phyloP scores from a whole-genome alignment of 2,113 vertebrate genomes.

The Hemicordylus capensis region DNA sequence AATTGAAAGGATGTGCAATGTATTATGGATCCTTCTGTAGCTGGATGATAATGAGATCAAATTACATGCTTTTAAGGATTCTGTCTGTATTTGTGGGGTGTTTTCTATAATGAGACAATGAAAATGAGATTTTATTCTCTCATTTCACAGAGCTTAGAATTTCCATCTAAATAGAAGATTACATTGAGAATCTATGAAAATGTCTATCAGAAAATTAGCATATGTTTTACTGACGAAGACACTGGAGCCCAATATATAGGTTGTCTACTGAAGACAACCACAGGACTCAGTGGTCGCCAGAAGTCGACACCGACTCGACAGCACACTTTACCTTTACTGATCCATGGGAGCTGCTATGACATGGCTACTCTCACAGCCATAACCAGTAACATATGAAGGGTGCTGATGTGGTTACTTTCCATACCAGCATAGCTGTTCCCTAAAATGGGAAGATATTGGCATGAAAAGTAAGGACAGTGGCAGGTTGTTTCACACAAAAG shows the following conservation, averaged over 20 bases:
- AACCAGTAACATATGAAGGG: neutral
- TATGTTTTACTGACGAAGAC: neutral
- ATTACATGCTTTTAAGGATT: neutral
- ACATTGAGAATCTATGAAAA: neutral
- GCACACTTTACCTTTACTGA: no score
- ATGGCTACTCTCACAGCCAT: neutral
- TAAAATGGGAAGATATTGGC: neutral
- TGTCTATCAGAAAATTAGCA: neutral
- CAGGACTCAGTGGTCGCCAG: no score
- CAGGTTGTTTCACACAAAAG: neutral
- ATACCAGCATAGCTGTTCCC: neutral
- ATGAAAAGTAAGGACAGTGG: neutral
- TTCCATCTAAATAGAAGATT: neutral
- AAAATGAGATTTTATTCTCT: neutral
- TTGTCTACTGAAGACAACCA: no score
- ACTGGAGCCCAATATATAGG: no score
- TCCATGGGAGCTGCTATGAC: neutral
- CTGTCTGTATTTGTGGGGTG: neutral
- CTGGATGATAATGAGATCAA: neutral
- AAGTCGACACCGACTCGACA: no score
- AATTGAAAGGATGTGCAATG: neutral
- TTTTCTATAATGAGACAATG: neutral
- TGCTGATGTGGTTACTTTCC: neutral
- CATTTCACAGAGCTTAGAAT: no score
- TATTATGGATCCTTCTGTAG: neutral